Percentiles rank a stretch among this genome's conserved stretches.
Conservation (phyloP, 2,113 vertebrate genomes). For the Ornithorhynchus anatinus region DNA sequence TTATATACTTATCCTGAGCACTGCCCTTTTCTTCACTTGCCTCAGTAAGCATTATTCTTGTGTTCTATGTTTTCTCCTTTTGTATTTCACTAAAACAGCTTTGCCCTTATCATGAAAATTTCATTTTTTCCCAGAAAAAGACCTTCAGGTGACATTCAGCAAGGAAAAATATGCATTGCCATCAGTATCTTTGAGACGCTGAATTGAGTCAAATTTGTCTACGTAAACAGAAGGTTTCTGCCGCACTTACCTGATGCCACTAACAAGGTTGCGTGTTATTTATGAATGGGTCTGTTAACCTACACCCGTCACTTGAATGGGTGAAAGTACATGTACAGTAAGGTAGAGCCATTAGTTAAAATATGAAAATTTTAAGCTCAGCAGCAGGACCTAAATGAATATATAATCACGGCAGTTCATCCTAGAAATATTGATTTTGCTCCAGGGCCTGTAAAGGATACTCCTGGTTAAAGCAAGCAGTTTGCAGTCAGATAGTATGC, state of each 20-base stretch:
- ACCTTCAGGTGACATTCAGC: not conserved
- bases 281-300: not conserved
- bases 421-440: not conserved
- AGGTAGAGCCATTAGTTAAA: not conserved
- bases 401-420: conserved; percentile 10
- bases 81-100: not conserved
- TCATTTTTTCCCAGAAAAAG: not conserved
- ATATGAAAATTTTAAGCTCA: not conserved
- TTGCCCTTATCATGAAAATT: not conserved
- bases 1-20: not conserved
- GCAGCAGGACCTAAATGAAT: not conserved
- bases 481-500: not conserved
- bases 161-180: not conserved
- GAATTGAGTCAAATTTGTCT: not conserved
- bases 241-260: too few relatives aligned
- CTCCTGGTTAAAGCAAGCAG: conserved; percentile 11
- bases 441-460: not conserved
- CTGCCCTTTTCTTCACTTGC: rapidly evolving
- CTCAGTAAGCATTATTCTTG: not conserved
- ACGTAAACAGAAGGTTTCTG: not conserved
- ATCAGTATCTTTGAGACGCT: not conserved
- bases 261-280: not conserved
- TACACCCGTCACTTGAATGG: too few relatives aligned
- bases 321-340: not conserved
- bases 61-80: not conserved